Conservation (phyloP, 1,140 invertebrate genomes). For the Drosophila yakuba region DNA sequence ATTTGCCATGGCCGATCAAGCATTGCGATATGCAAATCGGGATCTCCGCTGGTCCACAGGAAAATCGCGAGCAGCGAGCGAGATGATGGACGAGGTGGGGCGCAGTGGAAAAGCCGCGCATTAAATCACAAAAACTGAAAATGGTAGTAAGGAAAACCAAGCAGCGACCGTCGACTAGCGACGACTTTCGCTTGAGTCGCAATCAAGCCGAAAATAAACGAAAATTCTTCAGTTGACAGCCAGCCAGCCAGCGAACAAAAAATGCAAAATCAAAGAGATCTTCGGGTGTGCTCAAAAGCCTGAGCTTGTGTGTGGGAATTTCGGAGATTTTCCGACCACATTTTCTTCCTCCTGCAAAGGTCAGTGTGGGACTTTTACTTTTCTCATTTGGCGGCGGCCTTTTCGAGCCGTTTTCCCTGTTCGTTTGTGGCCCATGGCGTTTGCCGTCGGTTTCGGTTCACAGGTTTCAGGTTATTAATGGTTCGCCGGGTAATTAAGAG, state of each 20-base stretch:
- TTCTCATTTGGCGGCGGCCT: slow-evolving; percentile 34
- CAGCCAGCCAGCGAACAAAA: slow-evolving; percentile 39
- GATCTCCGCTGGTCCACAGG: slow-evolving; percentile 33
- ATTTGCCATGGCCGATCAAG: slow-evolving; percentile 68
- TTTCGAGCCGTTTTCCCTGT: slow-evolving; percentile 14
- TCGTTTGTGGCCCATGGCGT: slow-evolving; percentile 10
- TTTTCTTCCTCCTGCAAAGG: slow-evolving; percentile 51
- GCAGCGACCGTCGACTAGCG: slow-evolving; percentile 30
- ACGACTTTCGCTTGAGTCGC: slow-evolving; percentile 69
- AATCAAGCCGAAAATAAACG: slow-evolving; percentile 41
- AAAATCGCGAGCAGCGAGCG: slow-evolving; percentile 1
- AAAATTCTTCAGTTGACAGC: slow-evolving; percentile 54
- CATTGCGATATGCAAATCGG: slow-evolving; percentile 75
- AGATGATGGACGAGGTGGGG: slow-evolving; percentile 17
- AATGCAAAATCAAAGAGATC: slow-evolving; percentile 47
- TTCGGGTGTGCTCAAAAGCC: slow-evolving; percentile 26
- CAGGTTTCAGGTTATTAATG: slow-evolving; percentile 41
- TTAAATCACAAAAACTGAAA: slow-evolving; percentile 72
- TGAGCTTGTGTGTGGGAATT: slow-evolving; percentile 53
- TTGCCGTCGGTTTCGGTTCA: slow-evolving; percentile 18
- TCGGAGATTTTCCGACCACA: slow-evolving; percentile 39
- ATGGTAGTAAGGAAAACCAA: slow-evolving; percentile 60
- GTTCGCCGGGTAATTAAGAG: slow-evolving; percentile 35
- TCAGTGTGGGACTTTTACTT: slow-evolving; percentile 61
- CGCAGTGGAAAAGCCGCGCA: slow-evolving; percentile 55